These are phyloP conservation scores for Oophaga sylvatica DNA, from an alignment of 2,797 vertebrate genomes.

Conservation along the genomic window DNA sequence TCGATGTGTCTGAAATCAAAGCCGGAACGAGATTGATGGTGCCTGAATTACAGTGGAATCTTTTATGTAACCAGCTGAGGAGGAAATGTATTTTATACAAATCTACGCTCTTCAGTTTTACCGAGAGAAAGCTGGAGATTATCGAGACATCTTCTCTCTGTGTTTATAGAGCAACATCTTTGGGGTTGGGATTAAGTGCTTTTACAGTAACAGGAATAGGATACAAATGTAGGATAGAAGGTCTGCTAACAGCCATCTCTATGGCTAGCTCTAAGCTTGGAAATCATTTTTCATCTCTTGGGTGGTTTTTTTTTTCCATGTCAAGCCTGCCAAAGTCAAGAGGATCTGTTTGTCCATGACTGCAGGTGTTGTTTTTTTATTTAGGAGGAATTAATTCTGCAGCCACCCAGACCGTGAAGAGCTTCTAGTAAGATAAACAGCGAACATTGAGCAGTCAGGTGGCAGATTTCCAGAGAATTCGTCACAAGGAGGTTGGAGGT, in stretches of 20 bases:
- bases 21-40: conserved; percentile 22
- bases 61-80: conserved; percentile 36
- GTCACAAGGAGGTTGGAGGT: conserved; percentile 9
- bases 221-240: conserved; percentile 37
- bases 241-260: conserved; percentile 22
- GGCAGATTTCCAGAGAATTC: conserved; percentile 25
- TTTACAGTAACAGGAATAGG: conserved; percentile 30
- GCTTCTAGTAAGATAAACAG: conserved; percentile 43
- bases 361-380: conserved; percentile 57
- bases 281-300: conserved; percentile 56
- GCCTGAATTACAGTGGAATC: conserved; percentile 24
- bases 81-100: conserved; percentile 54
- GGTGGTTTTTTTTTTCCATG: conserved; percentile 51
- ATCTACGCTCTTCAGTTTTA: conserved; percentile 24
- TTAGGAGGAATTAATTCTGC: conserved; percentile 11
- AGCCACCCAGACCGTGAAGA: conserved; percentile 47
- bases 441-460: background rate
- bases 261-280: conserved; percentile 27
- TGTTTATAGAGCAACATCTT: conserved; percentile 57
- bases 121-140: conserved; percentile 41
- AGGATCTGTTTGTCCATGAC: conserved; percentile 44
- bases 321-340: conserved; percentile 46
- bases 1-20: conserved; percentile 38
- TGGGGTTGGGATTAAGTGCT: conserved; percentile 49
- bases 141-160: conserved; percentile 49